Evolutionary conservation across 1,140 invertebrate species (phyloP).

Genomic region (Danaus melanippus): DNA sequence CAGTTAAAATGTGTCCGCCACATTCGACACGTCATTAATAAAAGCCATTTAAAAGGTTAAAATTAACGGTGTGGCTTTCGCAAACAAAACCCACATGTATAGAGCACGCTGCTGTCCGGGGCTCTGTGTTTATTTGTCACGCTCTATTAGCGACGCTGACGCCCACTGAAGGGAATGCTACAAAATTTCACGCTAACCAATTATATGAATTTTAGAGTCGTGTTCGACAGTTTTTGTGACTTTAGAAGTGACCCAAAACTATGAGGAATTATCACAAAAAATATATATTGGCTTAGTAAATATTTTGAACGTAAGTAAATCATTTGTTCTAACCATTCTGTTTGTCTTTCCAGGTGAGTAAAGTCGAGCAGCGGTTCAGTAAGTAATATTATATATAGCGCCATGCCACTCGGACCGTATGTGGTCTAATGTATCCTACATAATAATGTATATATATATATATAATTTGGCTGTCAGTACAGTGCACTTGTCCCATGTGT

Average conservation of each 20-base stretch:
- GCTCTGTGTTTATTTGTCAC: slow-evolving; percentile 11
- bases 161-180: slow-evolving; percentile 23
- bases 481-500: slow-evolving; percentile 20
- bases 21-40: no score
- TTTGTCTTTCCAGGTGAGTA: slow-evolving; percentile 30
- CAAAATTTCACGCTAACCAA: slow-evolving; percentile 57
- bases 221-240: slow-evolving; percentile 3
- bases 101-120: slow-evolving; percentile 1
- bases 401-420: not conserved
- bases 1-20: no score
- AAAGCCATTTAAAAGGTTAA: no score
- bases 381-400: not conserved
- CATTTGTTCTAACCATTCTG: not conserved
- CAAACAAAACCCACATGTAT: not conserved
- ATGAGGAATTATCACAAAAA: no score
- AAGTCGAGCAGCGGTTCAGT: not conserved
- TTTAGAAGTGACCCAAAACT: no score
- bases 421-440: not conserved
- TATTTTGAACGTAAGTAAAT: slow-evolving; percentile 3
- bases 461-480: slow-evolving; percentile 13
- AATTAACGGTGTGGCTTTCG: no score
- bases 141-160: slow-evolving; percentile 22
- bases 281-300: no score
- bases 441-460: slow-evolving; percentile 7
- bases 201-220: slow-evolving; percentile 35